Evolutionary conservation across 2,888 invertebrate species (phyloP).

Genomic region (Keiferia lycopersicella): DNA sequence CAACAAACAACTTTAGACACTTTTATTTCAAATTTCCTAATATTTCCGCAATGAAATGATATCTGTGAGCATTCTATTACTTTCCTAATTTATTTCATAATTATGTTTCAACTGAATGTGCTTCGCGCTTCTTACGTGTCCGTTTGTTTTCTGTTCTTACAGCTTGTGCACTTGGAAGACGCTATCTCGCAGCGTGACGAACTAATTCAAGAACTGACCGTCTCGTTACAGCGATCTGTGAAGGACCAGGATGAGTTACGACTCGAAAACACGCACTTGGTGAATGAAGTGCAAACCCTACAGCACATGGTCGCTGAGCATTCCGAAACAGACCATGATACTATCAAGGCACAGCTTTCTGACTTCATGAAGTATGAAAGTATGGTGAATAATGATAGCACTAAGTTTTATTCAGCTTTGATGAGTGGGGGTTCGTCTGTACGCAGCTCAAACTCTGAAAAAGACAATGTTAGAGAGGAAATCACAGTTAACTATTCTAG

Average conservation of each 20-base stretch:
- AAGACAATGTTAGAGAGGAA: constrained; percentile 76
- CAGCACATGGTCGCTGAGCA: constrained; percentile 62
- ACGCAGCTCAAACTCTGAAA: constrained; percentile 62
- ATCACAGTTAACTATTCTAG: constrained; percentile 70
- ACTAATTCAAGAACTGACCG: constrained; percentile 86
- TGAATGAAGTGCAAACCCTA: constrained; percentile 80
- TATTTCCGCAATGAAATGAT: constrained; percentile 29
- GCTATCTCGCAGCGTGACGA: constrained; percentile 86
- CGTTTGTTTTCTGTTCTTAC: constrained; percentile 58
- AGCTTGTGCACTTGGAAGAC: constrained; percentile 88
- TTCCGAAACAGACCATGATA: constrained; percentile 63
- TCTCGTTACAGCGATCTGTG: constrained; percentile 85
- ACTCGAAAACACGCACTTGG: constrained; percentile 82
- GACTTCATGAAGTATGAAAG: constrained; percentile 73
- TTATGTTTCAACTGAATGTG: constrained; percentile 17
- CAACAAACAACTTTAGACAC: constrained; percentile 7
- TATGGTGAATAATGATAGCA: constrained; percentile 69
- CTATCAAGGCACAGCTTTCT: constrained; percentile 67
- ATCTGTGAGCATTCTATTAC: constrained; percentile 28
- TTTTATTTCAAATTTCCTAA: constrained; percentile 9
- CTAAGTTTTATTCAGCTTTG: constrained; percentile 69
- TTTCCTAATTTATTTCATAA: not conserved
- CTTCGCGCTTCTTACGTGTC: constrained; percentile 26
- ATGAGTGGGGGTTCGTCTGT: constrained; percentile 68
- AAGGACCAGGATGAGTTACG: constrained; percentile 82